phyloP scores from a whole-genome alignment of 1,140 invertebrate species.

The Drosophila teissieri region DNA sequence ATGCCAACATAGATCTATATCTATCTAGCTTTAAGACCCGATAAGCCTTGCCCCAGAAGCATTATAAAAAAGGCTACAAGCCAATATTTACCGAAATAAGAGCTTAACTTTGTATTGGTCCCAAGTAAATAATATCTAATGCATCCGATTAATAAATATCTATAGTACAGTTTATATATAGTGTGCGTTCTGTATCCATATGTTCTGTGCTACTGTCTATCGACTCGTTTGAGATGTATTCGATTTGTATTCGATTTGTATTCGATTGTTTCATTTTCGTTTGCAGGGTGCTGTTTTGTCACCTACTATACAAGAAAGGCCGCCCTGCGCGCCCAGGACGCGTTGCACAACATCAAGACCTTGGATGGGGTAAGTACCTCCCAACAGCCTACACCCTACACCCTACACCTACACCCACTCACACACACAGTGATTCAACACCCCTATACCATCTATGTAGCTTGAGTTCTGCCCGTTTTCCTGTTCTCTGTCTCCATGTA shows the following conservation, averaged over 20 bases:
- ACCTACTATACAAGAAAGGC: constrained; percentile 99
- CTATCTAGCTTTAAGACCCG: constrained; percentile 5
- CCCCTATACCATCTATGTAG: constrained; percentile 42
- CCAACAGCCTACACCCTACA: neutral
- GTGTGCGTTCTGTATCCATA: constrained; percentile 58
- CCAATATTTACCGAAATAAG: neutral
- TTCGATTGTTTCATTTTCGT: constrained; percentile 88
- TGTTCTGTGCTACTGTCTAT: constrained; percentile 66
- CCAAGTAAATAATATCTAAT: constrained; percentile 17
- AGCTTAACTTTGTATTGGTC: constrained; percentile 24
- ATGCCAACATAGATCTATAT: constrained; percentile 30
- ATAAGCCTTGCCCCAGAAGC: constrained; percentile 12
- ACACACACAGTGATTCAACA: neutral
- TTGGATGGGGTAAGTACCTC: constrained; percentile 95
- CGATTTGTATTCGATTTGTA: constrained; percentile 82
- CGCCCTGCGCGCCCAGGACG: constrained; percentile 98
- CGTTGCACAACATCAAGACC: constrained; percentile 99
- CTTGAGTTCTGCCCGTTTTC: constrained; percentile 62
- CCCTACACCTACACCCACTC: neutral
- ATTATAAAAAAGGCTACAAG: constrained; percentile 25
- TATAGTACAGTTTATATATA: constrained; percentile 26
- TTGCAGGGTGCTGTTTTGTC: constrained; percentile 99
- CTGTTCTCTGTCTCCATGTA: constrained; percentile 47
- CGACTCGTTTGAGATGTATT: constrained; percentile 67
- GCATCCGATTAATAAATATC: constrained; percentile 11